phyloP scores from a whole-genome alignment of 2,888 invertebrate species.

The Philereme transversata region DNA sequence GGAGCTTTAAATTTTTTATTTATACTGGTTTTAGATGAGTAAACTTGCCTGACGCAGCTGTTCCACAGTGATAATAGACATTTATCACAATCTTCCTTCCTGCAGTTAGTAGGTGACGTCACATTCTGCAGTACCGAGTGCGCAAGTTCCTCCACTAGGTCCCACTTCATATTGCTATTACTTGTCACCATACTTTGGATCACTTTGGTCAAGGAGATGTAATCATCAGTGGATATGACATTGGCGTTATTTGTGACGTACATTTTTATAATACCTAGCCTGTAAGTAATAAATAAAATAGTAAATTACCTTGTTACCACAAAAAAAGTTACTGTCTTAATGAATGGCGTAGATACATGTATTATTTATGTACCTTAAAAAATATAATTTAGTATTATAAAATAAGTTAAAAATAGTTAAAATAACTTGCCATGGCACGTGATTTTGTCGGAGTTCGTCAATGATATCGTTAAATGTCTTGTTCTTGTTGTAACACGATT shows the following conservation, averaged over 20 bases:
- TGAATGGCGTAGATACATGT: too few species aligned
- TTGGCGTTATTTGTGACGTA: constrained; percentile 60
- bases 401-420: too few species aligned
- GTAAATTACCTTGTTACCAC: too few species aligned
- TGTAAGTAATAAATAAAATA: constrained; percentile 42
- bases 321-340: too few species aligned
- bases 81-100: constrained; percentile 43
- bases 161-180: constrained; percentile 55
- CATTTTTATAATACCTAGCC: constrained; percentile 63
- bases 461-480: constrained; percentile 65
- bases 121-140: constrained; percentile 49
- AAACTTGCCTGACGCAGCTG: constrained; percentile 67
- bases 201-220: constrained; percentile 52
- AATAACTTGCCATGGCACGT: constrained; percentile 63
- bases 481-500: constrained; percentile 57
- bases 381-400: too few species aligned
- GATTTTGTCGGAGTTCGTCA: constrained; percentile 62
- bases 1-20: not conserved
- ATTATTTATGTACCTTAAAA: too few species aligned
- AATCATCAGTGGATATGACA: constrained; percentile 51
- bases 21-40: constrained; percentile 1
- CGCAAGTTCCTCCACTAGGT: constrained; percentile 51
- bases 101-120: constrained; percentile 22
- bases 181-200: constrained; percentile 54
- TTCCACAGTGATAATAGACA: constrained; percentile 63